Conservation (phyloP, 2,888 invertebrate species). For the Microctonus aethiopoides region DNA sequence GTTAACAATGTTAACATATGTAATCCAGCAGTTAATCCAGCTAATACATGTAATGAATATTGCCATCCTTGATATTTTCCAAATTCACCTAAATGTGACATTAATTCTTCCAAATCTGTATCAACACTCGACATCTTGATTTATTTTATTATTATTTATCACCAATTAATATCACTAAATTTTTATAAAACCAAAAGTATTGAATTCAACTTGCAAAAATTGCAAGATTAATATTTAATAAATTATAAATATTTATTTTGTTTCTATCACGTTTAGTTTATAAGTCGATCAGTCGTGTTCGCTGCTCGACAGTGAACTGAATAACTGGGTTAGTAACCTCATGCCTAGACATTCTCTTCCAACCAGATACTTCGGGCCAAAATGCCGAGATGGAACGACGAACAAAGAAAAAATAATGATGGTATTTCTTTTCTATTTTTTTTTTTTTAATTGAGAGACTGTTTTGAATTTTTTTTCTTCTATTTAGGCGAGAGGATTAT, state of each 20-base stretch:
- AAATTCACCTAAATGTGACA: slow-evolving; percentile 75
- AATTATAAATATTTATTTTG: background rate
- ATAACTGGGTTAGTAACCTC: slow-evolving; percentile 47
- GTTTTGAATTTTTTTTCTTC: background rate
- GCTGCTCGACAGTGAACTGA: slow-evolving; percentile 36
- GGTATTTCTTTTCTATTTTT: background rate
- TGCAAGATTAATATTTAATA: background rate
- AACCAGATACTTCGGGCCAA: slow-evolving; percentile 7
- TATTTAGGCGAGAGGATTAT: no score
- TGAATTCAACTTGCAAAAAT: no score
- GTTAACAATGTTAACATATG: slow-evolving; percentile 86
- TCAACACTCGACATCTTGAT: slow-evolving; percentile 53
- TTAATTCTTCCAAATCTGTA: slow-evolving; percentile 58
- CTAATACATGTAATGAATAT: slow-evolving; percentile 80
- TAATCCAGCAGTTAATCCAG: slow-evolving; percentile 82
- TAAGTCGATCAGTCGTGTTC: slow-evolving; percentile 21
- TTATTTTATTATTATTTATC: background rate
- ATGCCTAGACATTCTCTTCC: slow-evolving; percentile 11
- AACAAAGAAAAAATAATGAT: background rate
- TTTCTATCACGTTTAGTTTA: slow-evolving; percentile 5
- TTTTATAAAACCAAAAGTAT: no score
- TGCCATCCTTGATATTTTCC: slow-evolving; percentile 85
- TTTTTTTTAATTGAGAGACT: no score
- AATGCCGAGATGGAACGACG: background rate
- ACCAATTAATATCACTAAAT: background rate